Conservation (phyloP, 1,140 invertebrate genomes). For the Harpegnathos saltator region DNA sequence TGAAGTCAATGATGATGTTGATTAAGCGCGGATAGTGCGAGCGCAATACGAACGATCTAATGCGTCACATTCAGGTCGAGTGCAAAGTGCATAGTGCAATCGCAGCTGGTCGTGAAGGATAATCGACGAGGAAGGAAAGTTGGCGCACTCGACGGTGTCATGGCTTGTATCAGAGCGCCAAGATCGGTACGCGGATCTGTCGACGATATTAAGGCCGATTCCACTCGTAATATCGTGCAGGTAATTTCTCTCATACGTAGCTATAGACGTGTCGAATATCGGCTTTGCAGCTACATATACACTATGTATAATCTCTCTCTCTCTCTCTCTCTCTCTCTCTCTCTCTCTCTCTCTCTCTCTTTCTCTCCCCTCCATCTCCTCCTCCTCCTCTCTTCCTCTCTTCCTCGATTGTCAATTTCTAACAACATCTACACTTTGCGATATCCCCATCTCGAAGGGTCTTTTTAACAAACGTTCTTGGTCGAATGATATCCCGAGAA, state of each 20-base stretch:
- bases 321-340: too few relatives aligned
- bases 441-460: too few relatives aligned
- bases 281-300: too few relatives aligned
- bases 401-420: too few relatives aligned
- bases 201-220: conserved; percentile 82
- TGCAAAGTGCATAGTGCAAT: not conserved
- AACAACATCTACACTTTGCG: too few relatives aligned
- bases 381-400: too few relatives aligned
- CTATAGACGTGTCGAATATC: too few relatives aligned
- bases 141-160: conserved; percentile 66
- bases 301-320: too few relatives aligned
- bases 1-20: not conserved
- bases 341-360: too few relatives aligned
- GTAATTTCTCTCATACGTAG: conserved; percentile 65
- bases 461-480: too few relatives aligned
- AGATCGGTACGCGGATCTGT: conserved; percentile 82
- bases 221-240: conserved; percentile 82
- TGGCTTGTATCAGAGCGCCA: conserved; percentile 84
- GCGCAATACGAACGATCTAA: not conserved
- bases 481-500: conserved; percentile 24
- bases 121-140: not conserved
- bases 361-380: too few relatives aligned
- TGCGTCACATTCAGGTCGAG: too few relatives aligned
- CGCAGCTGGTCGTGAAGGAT: not conserved
- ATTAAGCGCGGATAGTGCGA: conserved; percentile 7